These are phyloP conservation scores for Campoletis raptor DNA, from an alignment of 2,888 invertebrate species.

Conservation along the genomic window DNA sequence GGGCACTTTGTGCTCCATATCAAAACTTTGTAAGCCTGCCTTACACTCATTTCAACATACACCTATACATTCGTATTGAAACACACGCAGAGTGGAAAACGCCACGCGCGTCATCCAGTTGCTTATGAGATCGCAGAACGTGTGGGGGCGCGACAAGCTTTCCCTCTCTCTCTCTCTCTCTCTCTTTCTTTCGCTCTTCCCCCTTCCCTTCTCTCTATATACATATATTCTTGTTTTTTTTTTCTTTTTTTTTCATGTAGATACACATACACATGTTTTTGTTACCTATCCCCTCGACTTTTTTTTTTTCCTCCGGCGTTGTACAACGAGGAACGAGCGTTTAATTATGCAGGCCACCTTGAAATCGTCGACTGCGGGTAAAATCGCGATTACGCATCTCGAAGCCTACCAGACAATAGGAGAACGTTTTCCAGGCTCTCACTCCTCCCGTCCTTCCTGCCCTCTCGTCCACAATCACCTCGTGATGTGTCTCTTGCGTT, in stretches of 20 bases:
- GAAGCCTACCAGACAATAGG: constrained; percentile 66
- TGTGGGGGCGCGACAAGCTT: constrained; percentile 45
- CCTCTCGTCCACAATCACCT: constrained; percentile 24
- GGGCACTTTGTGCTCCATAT: not conserved
- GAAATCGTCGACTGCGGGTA: constrained; percentile 69
- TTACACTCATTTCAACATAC: not conserved
- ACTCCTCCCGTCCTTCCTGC: constrained; percentile 19
- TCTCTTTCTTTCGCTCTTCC: not conserved
- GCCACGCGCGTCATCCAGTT: constrained; percentile 51
- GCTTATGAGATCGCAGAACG: constrained; percentile 34
- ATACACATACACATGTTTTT: constrained; percentile 31
- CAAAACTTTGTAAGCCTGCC: constrained; percentile 1
- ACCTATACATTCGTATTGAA: not conserved
- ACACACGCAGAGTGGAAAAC: constrained; percentile 8
- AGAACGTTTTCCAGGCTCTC: constrained; percentile 60
- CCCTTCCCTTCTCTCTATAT: not conserved
- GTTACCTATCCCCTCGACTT: constrained; percentile 40
- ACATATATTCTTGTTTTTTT: constrained; percentile 20
- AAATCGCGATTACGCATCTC: constrained; percentile 72
- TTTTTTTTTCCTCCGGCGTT: constrained; percentile 43
- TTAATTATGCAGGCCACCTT: constrained; percentile 74
- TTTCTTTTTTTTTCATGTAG: not conserved
- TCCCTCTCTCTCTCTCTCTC: constrained; percentile 18
- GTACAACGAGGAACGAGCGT: constrained; percentile 46
- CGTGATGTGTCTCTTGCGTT: not conserved